Evolutionary conservation across 2,888 invertebrate genomes (phyloP), one percentile per base, ranked within the genome.

Genomic region (Erebia epiphron): DNA sequence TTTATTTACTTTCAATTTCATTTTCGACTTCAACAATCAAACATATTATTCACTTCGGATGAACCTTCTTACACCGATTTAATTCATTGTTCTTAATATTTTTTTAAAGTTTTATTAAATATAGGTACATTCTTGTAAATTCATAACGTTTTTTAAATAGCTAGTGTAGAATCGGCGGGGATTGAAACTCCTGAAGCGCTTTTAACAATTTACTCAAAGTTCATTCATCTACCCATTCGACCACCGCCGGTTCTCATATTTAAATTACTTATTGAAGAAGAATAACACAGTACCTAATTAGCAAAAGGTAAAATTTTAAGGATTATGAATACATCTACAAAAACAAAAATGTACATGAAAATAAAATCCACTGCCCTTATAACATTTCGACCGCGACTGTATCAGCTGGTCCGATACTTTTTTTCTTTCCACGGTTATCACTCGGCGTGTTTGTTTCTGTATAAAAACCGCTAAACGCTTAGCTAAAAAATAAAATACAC

Each of bases 341-440:
- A 46, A 46, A 13, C 11, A 54, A 54, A 9, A n/a, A 9, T 9
- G 18, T 18, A 18, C 10, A 3, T 8, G 7, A 9, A 16, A 52
- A 54, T 18, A 18, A 54, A 18, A 54, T 16, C 50, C 54, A 57
- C 13, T 26, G 16, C 5, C 7, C 21, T 21, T 56, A 21, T 7
- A 13, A 56, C 18, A 56, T 58, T 67, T 69, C 58, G n/a, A 16
- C 3, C 10, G n/a, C 54, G 82, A 78, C 69, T 79, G 88, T 88
- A 87, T 80, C n/a, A 26, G 26, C 35, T 43, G 72, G 21, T 66
- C 75, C 74, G 77, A 74, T 75, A 78, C 85, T 87, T 90, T 90
- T 89, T 90, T 85, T 90, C 83, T 83, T 88, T 86, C 82, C 79
- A 80, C 80, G 80, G 79, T 78, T 81, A 83, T 83, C 85, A 82